These are phyloP conservation scores for Stictocephala bisonia DNA, from an alignment of 2,888 invertebrate species.

Conservation along the genomic window DNA sequence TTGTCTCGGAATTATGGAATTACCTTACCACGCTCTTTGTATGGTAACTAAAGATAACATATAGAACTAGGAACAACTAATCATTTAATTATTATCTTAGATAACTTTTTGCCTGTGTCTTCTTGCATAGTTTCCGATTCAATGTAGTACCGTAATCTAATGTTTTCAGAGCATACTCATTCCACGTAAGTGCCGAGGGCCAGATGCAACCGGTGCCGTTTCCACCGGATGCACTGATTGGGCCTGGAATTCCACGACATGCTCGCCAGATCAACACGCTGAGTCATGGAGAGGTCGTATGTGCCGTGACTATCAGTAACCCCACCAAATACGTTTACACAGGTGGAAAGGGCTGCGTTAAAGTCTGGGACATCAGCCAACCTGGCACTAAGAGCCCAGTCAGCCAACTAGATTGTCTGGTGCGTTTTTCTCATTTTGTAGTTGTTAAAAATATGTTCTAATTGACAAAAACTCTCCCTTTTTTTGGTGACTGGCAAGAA, in stretches of 20 bases:
- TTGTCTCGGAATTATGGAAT: too few species aligned
- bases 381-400: slow-evolving; percentile 88
- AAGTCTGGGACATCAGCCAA: slow-evolving; percentile 97
- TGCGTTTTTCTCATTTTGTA: too few species aligned
- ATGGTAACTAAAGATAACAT: too few species aligned
- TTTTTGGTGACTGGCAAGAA: too few species aligned
- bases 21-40: too few species aligned
- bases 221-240: slow-evolving; percentile 92
- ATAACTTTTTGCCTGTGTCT: too few species aligned
- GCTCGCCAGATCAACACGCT: slow-evolving; percentile 93
- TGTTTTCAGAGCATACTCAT: slow-evolving; percentile 90
- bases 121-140: too few species aligned
- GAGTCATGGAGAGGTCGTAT: slow-evolving; percentile 96
- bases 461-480: too few species aligned
- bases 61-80: too few species aligned
- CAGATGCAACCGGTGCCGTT: slow-evolving; percentile 94
- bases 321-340: slow-evolving; percentile 95
- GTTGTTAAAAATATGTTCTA: too few species aligned
- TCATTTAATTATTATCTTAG: too few species aligned
- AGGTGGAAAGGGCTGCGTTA: slow-evolving; percentile 96
- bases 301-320: slow-evolving; percentile 96
- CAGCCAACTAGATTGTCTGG: slow-evolving; percentile 92
- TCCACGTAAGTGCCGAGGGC: slow-evolving; percentile 91
- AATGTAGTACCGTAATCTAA: neutral
- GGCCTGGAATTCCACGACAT: slow-evolving; percentile 92